Conservation (phyloP, 2,888 invertebrate genomes). For the Acanthosepion lycidas region DNA sequence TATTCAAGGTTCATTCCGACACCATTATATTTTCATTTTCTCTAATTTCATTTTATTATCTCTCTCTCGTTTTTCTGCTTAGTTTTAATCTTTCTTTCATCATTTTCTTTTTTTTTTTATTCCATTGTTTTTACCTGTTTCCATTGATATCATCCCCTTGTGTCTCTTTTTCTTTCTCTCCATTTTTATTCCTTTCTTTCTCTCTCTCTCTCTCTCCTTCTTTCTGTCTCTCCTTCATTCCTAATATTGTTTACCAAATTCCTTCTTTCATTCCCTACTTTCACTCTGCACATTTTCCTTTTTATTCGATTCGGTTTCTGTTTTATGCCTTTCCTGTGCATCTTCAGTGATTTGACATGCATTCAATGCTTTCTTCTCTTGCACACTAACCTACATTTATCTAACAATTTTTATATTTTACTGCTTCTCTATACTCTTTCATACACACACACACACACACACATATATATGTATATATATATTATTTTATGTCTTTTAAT, state of each 20-base stretch:
- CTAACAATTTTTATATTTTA: neutral
- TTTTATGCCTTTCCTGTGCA: too few species aligned
- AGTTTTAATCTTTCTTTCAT: neutral
- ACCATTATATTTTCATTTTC: neutral
- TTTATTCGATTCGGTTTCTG: too few species aligned
- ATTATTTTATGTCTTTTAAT: neutral
- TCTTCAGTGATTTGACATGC: too few species aligned
- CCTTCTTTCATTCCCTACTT: too few species aligned
- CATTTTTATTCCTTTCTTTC: neutral
- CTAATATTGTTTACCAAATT: too few species aligned
- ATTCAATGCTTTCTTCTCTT: too few species aligned
- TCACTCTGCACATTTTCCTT: too few species aligned
- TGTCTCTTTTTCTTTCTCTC: neutral
- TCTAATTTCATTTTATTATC: neutral
- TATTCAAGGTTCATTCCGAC: neutral
- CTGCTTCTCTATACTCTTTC: neutral
- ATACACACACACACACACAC: too few species aligned
- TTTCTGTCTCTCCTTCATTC: neutral
- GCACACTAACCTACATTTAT: neutral
- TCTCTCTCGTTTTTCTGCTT: neutral
- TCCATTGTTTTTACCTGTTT: too few species aligned
- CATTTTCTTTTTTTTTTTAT: neutral
- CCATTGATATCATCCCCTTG: too few species aligned
- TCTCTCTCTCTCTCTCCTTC: neutral
- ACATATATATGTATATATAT: too few species aligned